Evolutionary conservation across 2,797 vertebrate species (phyloP).

Genomic region (Danio albolineatus): DNA sequence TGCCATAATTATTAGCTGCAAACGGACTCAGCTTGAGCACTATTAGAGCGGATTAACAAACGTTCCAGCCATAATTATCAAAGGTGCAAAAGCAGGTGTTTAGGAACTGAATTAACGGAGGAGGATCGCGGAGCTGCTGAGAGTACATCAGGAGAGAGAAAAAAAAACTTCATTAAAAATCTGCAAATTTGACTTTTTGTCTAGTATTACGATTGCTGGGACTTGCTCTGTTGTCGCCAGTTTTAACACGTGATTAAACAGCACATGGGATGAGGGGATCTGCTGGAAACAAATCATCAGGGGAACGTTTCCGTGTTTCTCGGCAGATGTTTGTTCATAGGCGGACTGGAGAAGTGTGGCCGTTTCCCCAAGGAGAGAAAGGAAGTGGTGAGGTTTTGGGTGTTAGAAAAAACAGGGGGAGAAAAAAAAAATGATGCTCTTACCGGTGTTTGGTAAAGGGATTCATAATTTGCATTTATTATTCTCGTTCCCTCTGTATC

Average conservation of each 20-base stretch:
- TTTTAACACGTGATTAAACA: slow-evolving; percentile 76
- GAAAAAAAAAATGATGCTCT: slow-evolving; percentile 27
- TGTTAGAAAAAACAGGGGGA: slow-evolving; percentile 59
- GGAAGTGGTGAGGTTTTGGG: slow-evolving; percentile 61
- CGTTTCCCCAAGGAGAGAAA: slow-evolving; percentile 56
- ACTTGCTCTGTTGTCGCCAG: slow-evolving; percentile 66
- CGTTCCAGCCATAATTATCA: slow-evolving; percentile 82
- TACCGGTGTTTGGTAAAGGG: slow-evolving; percentile 40
- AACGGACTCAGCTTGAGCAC: slow-evolving; percentile 79
- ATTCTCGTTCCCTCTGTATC: slow-evolving; percentile 30
- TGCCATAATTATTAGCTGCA: slow-evolving; percentile 82
- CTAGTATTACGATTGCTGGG: slow-evolving; percentile 64
- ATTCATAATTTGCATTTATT: slow-evolving; percentile 50
- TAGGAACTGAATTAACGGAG: slow-evolving; percentile 72
- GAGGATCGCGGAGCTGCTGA: slow-evolving; percentile 48
- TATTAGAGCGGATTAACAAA: slow-evolving; percentile 82
- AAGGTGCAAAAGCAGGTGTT: slow-evolving; percentile 74
- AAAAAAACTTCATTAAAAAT: slow-evolving; percentile 68
- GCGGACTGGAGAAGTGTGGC: slow-evolving; percentile 67
- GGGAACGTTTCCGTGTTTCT: slow-evolving; percentile 70
- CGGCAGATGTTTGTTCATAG: slow-evolving; percentile 74
- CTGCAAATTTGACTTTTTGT: slow-evolving; percentile 70
- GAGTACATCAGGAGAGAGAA: slow-evolving; percentile 40
- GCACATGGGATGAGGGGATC: slow-evolving; percentile 58
- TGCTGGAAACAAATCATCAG: slow-evolving; percentile 67